Evolutionary conservation across 2,888 invertebrate species (phyloP), one percentile per base, ranked within the genome.

Genomic region (Hirudinaria manillensis): DNA sequence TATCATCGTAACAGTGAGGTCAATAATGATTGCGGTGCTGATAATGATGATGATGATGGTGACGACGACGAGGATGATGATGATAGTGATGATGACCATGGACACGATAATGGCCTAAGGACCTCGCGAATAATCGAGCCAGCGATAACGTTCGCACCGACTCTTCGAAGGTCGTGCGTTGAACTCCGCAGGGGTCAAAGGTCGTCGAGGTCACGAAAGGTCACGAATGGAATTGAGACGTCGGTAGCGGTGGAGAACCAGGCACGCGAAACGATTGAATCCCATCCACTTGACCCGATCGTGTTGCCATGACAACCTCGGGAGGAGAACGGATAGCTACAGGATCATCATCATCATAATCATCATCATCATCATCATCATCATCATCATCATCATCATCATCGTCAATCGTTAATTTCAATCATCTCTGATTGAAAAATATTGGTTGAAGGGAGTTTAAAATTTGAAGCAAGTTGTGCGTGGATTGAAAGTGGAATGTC

Each of bases 11-110:
- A 65, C 29, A 21, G 29, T 65, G 65, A 65, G n/a, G 65, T 27
- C 29, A 6, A 65, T 21, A 29, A 21, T 65, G 65, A 65, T 21
- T 24, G 29, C 29, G 65, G 34, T 29, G 68, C 27, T 68, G 68
- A 68, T 70, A 45, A 70, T 45, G 70, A 70, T 70, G 70, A 45
- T 45, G 70, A 38, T 70, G 70, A 70, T 6, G 70, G 38, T 70
- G 70, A 70, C 24, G 70, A 70, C 38, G 45, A 19, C 16, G 45
- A 70, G 36, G 70, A 70, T 70, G 70, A 70, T 70, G 70, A 70
- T 38, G 67, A 38, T 38, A 10, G 10, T 38, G 38, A 38, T 38
- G 38, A 38, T 38, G 38, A 38, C 10, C 4, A 38, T 38, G 38
- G 10, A 6, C 4, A 38, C 10, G 38, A 38, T 38, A 10, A 38